A percentile compares a stretch with the other conserved stretches of the same genome.
Evolutionary conservation across 2,113 vertebrate species (phyloP).

Genomic region (Dipodomys spectabilis): DNA sequence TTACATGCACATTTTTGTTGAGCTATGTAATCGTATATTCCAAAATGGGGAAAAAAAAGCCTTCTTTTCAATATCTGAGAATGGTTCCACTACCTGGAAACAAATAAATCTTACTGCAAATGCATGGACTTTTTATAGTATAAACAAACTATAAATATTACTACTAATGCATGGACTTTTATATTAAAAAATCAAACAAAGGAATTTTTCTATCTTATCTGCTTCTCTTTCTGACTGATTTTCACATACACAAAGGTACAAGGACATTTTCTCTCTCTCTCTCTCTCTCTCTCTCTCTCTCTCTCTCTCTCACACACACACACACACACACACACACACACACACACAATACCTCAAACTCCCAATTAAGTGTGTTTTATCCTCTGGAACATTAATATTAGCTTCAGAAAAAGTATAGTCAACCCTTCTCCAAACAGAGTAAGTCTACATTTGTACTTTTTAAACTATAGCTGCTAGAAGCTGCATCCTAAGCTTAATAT

Average conservation of each 20-base stretch:
- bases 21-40: background rate
- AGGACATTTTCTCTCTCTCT: background rate
- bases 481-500: too few relatives aligned
- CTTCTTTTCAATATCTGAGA: constrained; percentile 8
- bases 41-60: background rate
- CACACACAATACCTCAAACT: too few relatives aligned
- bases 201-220: background rate
- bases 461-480: constrained; percentile 67
- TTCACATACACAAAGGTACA: background rate
- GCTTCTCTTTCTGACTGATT: too few relatives aligned
- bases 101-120: background rate
- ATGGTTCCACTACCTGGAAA: background rate
- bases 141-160: background rate
- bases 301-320: background rate
- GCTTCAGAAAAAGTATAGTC: constrained; percentile 36
- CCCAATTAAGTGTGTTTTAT: background rate
- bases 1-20: background rate
- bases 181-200: background rate
- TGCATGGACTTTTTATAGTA: background rate
- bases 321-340: background rate
- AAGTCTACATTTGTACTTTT: background rate
- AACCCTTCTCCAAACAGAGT: constrained; percentile 1
- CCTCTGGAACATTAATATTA: background rate
- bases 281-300: background rate
- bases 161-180: background rate